Evolutionary conservation across 1,140 invertebrate genomes (phyloP).

Genomic region (Polypedilum pembai): DNA sequence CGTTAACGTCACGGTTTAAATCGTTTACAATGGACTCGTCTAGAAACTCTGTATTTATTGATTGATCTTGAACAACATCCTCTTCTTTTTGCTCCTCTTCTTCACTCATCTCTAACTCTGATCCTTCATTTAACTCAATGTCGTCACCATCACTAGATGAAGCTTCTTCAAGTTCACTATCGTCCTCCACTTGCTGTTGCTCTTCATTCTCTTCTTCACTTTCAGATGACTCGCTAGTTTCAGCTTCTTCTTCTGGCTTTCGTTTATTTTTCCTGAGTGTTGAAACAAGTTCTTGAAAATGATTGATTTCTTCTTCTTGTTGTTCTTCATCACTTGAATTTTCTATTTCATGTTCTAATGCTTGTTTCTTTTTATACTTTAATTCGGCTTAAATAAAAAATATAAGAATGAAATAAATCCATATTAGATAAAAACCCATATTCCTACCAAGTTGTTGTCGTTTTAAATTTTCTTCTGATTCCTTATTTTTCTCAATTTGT

Average conservation of each 20-base stretch:
- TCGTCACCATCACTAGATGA: conserved; percentile 33
- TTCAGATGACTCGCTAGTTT: conserved; percentile 10
- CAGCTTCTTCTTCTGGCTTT: neutral
- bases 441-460: neutral
- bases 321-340: neutral
- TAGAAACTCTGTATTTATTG: conserved; percentile 30
- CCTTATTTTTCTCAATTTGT: conserved; percentile 11
- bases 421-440: too few relatives aligned
- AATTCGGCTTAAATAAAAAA: neutral
- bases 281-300: neutral
- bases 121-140: too few relatives aligned
- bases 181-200: conserved; percentile 29
- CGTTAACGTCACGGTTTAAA: conserved; percentile 40
- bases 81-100: conserved; percentile 31
- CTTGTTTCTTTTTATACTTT: conserved; percentile 1
- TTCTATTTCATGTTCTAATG: neutral
- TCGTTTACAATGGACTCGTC: conserved; percentile 32
- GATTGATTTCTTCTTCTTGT: neutral
- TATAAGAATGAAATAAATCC: too few relatives aligned
- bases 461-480: conserved; percentile 17
- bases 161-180: conserved; percentile 28
- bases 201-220: conserved; percentile 32
- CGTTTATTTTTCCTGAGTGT: neutral
- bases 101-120: too few relatives aligned
- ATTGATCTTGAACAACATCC: conserved; percentile 33